Percentiles rank a stretch among this genome's conserved stretches.
phyloP scores from a whole-genome alignment of 1,140 invertebrate species.

The Scylla paramamosain region DNA sequence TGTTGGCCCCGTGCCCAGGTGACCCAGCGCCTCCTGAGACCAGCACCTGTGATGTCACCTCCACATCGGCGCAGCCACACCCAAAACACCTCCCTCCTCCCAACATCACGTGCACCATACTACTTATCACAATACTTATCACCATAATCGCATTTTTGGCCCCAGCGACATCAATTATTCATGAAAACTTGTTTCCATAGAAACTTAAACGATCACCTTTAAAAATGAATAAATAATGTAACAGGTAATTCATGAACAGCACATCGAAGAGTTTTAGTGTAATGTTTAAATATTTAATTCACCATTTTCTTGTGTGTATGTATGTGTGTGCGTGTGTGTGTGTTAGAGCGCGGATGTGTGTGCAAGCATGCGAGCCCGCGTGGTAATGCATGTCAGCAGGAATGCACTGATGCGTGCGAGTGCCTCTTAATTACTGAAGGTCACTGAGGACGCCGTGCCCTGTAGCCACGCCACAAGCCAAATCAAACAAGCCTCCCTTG shows the following conservation, averaged over 20 bases:
- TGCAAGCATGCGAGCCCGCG: not conserved
- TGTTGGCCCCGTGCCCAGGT: not conserved
- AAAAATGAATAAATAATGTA: too few species aligned
- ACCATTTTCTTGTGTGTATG: not conserved
- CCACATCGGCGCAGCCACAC: not conserved
- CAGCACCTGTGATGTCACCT: not conserved
- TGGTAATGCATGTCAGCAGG: too few species aligned
- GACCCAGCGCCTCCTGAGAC: not conserved
- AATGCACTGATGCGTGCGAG: too few species aligned
- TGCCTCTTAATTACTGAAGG: too few species aligned
- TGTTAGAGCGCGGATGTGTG: not conserved
- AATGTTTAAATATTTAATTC: too few species aligned
- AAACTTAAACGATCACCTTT: not conserved
- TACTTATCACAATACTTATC: too few species aligned
- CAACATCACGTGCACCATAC: not conserved
- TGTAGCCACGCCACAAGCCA: too few species aligned
- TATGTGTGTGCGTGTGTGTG: constrained; percentile 31
- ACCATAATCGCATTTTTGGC: not conserved
- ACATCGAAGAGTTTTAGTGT: too few species aligned
- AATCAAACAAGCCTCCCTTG: too few species aligned
- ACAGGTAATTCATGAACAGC: too few species aligned
- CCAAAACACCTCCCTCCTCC: not conserved
- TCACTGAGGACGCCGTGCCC: too few species aligned
- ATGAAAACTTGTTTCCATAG: too few species aligned
- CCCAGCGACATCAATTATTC: not conserved